phyloP scores from a whole-genome alignment of 2,113 vertebrate genomes.

The Limanda limanda region DNA sequence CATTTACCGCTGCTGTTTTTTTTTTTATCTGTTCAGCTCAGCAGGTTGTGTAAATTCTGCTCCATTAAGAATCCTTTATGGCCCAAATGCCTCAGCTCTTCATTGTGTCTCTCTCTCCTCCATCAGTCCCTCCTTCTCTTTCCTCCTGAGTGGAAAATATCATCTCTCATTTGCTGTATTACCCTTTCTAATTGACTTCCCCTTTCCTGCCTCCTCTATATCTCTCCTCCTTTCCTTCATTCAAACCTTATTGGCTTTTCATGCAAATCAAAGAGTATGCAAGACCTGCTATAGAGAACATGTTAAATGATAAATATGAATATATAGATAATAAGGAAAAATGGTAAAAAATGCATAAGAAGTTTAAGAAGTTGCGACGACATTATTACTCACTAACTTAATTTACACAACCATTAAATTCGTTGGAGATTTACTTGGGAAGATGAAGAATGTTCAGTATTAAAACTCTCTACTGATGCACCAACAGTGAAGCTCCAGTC shows the following conservation, averaged over 20 bases:
- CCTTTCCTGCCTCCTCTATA: neutral
- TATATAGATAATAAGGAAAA: too few species aligned
- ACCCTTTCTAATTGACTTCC: slow-evolving; percentile 54
- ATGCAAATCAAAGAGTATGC: neutral
- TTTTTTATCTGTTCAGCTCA: slow-evolving; percentile 73
- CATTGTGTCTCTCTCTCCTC: slow-evolving; percentile 16
- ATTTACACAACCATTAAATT: too few species aligned
- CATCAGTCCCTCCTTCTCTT: slow-evolving; percentile 24
- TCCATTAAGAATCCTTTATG: slow-evolving; percentile 73
- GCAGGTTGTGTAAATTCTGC: slow-evolving; percentile 78
- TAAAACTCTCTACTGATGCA: too few species aligned
- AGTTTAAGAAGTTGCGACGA: too few species aligned
- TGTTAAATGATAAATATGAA: too few species aligned
- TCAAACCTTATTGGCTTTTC: slow-evolving; percentile 12
- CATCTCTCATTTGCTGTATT: slow-evolving; percentile 53
- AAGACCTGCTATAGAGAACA: neutral
- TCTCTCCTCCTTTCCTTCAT: neutral
- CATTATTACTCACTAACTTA: too few species aligned
- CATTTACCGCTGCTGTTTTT: slow-evolving; percentile 44
- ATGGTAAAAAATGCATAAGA: too few species aligned
- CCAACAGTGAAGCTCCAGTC: too few species aligned
- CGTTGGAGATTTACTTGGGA: too few species aligned
- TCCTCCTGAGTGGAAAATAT: slow-evolving; percentile 46
- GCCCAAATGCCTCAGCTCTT: slow-evolving; percentile 30
- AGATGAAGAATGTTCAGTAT: too few species aligned